A percentile compares a stretch with the other conserved stretches of the same genome.
Conservation (phyloP, 2,113 vertebrate species). For the Cyprinodon tularosa region DNA sequence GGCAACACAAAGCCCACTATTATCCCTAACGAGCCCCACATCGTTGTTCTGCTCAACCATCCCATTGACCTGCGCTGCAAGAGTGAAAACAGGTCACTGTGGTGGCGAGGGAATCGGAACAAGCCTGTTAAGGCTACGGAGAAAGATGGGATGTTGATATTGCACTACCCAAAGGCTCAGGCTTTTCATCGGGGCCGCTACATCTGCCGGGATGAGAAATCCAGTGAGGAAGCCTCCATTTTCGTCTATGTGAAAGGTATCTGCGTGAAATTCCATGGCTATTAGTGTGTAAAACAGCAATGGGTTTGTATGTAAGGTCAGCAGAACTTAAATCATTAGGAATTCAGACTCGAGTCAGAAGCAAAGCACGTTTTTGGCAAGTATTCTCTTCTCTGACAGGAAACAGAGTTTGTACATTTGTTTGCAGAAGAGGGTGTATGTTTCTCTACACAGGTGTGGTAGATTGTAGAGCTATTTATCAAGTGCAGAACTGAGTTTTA, state of each 20-base stretch:
- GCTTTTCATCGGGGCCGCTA: conserved; percentile 82
- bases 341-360: conserved; percentile 7
- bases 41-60: conserved; percentile 64
- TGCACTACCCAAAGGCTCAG: conserved; percentile 56
- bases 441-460: conserved; percentile 53
- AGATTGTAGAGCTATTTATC: conserved; percentile 36
- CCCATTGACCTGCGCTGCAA: conserved; percentile 71
- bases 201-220: conserved; percentile 81
- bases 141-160: conserved; percentile 31
- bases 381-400: conserved; percentile 9
- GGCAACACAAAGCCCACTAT: conserved; percentile 74
- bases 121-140: conserved; percentile 48
- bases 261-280: background rate
- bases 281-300: conserved; percentile 1
- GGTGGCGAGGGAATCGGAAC: conserved; percentile 70
- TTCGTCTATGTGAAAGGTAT: conserved; percentile 95
- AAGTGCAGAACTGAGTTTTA: conserved; percentile 34
- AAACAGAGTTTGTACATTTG: conserved; percentile 44
- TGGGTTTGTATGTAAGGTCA: background rate
- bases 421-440: conserved; percentile 33
- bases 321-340: conserved; percentile 8
- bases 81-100: conserved; percentile 67
- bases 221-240: conserved; percentile 77
- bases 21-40: conserved; percentile 50
- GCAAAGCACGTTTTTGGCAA: conserved; percentile 10